These are phyloP conservation scores for Spongilla lacustris DNA, from an alignment of 37 sponge, comb jelly and placozoan genomes.

Conservation along the genomic window DNA sequence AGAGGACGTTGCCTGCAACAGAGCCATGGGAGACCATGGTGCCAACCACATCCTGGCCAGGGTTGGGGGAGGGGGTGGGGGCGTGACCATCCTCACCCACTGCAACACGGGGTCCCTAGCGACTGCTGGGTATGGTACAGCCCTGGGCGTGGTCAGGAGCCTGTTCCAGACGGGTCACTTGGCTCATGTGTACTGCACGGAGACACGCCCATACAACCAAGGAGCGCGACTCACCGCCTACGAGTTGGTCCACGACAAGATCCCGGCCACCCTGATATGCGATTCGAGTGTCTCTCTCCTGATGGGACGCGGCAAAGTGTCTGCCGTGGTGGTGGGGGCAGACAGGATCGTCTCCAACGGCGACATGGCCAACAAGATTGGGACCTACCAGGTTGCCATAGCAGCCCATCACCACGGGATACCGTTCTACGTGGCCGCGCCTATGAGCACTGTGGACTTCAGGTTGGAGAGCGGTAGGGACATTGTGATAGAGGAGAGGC, in stretches of 20 bases:
- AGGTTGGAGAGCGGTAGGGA: constrained; percentile 34
- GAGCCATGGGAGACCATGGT: constrained; percentile 66
- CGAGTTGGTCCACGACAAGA: constrained; percentile 68
- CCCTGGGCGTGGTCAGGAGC: constrained; percentile 73
- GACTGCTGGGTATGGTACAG: constrained; percentile 85
- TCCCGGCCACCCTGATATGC: constrained; percentile 77
- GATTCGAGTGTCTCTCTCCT: constrained; percentile 67
- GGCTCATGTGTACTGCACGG: constrained; percentile 76
- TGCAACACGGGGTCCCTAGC: constrained; percentile 89
- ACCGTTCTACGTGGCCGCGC: constrained; percentile 80
- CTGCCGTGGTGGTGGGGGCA: constrained; percentile 80
- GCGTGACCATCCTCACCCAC: constrained; percentile 71
- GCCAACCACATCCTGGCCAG: constrained; percentile 34
- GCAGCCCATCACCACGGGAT: constrained; percentile 64
- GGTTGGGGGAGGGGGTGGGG: background rate
- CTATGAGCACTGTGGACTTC: constrained; percentile 69
- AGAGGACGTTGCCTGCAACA: constrained; percentile 56
- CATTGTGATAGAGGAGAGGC: constrained; percentile 78
- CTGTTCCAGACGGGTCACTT: constrained; percentile 57
- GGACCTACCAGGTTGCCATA: constrained; percentile 80
- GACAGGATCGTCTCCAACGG: constrained; percentile 80
- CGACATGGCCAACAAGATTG: constrained; percentile 90
- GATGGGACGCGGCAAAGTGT: constrained; percentile 40
- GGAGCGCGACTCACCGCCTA: constrained; percentile 84
- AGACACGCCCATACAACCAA: constrained; percentile 87